Conservation (phyloP, 2,888 invertebrate genomes). For the Mythimna vitellina region DNA sequence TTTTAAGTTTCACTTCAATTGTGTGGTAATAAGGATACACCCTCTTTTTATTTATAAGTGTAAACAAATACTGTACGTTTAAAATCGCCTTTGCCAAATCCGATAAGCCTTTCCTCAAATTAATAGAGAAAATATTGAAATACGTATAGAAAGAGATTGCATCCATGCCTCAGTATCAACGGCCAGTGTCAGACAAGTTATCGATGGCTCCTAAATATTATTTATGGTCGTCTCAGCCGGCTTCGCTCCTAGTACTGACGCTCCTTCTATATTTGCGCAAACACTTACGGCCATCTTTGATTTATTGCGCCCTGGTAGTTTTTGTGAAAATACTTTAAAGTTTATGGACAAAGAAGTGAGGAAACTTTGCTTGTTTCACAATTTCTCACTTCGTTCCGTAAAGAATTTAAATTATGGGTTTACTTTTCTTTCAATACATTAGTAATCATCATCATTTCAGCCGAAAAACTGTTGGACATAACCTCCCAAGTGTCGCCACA, state of each 20-base stretch:
- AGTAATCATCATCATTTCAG: no score
- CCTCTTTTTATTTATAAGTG: not conserved
- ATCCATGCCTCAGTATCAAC: slow-evolving; percentile 72
- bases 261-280: slow-evolving; percentile 81
- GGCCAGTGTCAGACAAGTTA: slow-evolving; percentile 70
- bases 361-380: slow-evolving; percentile 15
- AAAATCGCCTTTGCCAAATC: slow-evolving; percentile 3
- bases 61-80: slow-evolving; percentile 8
- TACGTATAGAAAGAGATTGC: slow-evolving; percentile 65
- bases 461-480: no score
- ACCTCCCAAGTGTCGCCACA: no score
- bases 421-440: not conserved
- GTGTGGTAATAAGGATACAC: not conserved
- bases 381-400: slow-evolving; percentile 1
- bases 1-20: not conserved
- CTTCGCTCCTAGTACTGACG: slow-evolving; percentile 71
- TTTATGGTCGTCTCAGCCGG: slow-evolving; percentile 81
- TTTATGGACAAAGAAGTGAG: slow-evolving; percentile 28
- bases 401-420: not conserved
- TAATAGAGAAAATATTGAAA: slow-evolving; percentile 70
- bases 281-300: slow-evolving; percentile 75
- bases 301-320: slow-evolving; percentile 74
- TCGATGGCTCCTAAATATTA: slow-evolving; percentile 82
- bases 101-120: slow-evolving; percentile 50
- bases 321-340: slow-evolving; percentile 50